Conservation (phyloP, 2,888 invertebrate genomes). For the Geophilus truncorum region DNA sequence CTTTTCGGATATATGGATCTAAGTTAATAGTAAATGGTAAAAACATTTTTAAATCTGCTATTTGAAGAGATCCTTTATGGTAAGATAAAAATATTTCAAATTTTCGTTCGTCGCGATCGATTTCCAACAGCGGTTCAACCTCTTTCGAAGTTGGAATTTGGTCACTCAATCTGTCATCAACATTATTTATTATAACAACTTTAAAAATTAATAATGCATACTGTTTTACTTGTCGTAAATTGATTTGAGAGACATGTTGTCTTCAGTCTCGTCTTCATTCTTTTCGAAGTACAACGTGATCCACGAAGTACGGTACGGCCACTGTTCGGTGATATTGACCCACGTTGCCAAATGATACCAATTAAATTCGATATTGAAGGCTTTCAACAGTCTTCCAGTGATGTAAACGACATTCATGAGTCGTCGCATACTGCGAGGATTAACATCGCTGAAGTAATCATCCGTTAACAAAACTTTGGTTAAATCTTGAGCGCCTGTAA, state of each 20-base stretch:
- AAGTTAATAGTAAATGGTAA: constrained; percentile 96
- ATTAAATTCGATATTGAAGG: constrained; percentile 98
- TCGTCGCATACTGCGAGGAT: constrained; percentile 91
- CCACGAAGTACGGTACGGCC: constrained; percentile 98
- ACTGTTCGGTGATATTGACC: constrained; percentile 98
- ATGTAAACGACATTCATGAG: constrained; percentile 96
- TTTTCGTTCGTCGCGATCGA: constrained; percentile 92
- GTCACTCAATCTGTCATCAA: constrained; percentile 53
- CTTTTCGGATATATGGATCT: constrained; percentile 95
- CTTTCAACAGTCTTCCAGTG: constrained; percentile 91
- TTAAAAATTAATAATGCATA: background rate
- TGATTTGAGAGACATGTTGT: constrained; percentile 75
- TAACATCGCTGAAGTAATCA: constrained; percentile 98
- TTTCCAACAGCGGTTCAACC: constrained; percentile 78
- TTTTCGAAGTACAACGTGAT: constrained; percentile 90
- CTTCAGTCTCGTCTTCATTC: constrained; percentile 79
- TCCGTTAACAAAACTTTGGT: constrained; percentile 87
- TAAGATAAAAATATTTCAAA: constrained; percentile 86
- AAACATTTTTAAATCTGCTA: constrained; percentile 88
- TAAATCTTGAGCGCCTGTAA: constrained; percentile 67
- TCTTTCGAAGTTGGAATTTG: constrained; percentile 78
- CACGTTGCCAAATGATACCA: constrained; percentile 97
- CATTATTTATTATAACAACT: background rate
- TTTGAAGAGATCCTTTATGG: constrained; percentile 75
- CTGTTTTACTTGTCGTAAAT: constrained; percentile 85